Evolutionary conservation across 2,888 invertebrate species (phyloP).

Genomic region (Monoplex corrugatus): DNA sequence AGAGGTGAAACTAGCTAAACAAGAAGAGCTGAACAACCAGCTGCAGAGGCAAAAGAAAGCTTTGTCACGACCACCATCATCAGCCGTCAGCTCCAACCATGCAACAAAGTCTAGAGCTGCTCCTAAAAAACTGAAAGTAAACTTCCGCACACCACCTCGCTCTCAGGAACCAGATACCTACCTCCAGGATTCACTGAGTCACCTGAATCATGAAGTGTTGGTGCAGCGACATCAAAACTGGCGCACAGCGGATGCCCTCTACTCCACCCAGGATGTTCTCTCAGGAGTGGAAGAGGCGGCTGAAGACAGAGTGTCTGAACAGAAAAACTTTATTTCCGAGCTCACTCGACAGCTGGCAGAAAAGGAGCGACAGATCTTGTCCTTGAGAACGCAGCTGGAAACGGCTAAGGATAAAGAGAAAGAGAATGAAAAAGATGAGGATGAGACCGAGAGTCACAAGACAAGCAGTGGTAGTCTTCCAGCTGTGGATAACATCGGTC

Average conservation of each 20-base stretch:
- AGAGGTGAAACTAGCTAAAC: constrained; percentile 66
- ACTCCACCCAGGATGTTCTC: constrained; percentile 66
- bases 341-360: constrained; percentile 63
- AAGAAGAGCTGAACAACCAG: constrained; percentile 68
- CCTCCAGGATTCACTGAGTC: constrained; percentile 43
- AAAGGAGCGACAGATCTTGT: constrained; percentile 63
- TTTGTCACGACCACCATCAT: not conserved
- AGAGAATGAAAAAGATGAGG: constrained; percentile 29
- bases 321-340: constrained; percentile 65
- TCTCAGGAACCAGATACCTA: constrained; percentile 37
- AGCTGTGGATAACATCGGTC: no score
- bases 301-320: constrained; percentile 64
- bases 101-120: not conserved
- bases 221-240: constrained; percentile 64
- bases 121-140: not conserved
- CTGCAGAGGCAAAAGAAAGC: constrained; percentile 35
- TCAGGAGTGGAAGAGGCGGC: constrained; percentile 66
- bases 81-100: not conserved
- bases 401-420: constrained; percentile 52
- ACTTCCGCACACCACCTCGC: constrained; percentile 2
- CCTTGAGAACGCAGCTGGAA: constrained; percentile 61
- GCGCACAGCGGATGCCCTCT: constrained; percentile 65
- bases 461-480: constrained; percentile 32
- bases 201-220: constrained; percentile 60
- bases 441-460: not conserved